phyloP scores from a whole-genome alignment of 1,140 invertebrate genomes.

The Bombus confusus region DNA sequence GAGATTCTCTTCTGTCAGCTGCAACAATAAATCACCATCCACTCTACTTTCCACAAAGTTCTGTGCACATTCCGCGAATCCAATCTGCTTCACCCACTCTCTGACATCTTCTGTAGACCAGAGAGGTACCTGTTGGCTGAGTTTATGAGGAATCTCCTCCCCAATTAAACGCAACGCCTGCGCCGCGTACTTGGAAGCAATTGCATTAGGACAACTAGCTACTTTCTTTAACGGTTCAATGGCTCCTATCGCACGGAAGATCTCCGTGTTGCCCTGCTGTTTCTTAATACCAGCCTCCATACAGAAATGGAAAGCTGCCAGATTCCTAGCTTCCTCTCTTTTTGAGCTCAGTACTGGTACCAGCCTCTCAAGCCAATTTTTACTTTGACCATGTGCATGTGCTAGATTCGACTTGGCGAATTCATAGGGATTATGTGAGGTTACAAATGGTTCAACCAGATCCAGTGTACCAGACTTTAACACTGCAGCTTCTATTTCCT shows the following conservation, averaged over 20 bases:
- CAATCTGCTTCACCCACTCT: constrained; percentile 99
- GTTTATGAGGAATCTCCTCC: constrained; percentile 97
- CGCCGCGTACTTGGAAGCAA: constrained; percentile 98
- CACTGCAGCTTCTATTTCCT: constrained; percentile 98
- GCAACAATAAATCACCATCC: constrained; percentile 98
- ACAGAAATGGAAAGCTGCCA: constrained; percentile 99
- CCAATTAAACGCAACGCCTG: constrained; percentile 97
- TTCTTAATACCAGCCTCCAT: constrained; percentile 99
- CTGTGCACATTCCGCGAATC: constrained; percentile 92
- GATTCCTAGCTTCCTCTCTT: constrained; percentile 96
- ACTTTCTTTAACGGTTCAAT: constrained; percentile 98
- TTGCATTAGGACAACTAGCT: constrained; percentile 98
- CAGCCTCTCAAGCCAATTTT: constrained; percentile 96
- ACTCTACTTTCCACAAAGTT: constrained; percentile 96
- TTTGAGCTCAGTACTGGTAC: constrained; percentile 98
- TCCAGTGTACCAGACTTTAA: constrained; percentile 96
- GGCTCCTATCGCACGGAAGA: constrained; percentile 97
- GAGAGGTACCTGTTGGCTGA: constrained; percentile 98
- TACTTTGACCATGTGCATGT: constrained; percentile 97
- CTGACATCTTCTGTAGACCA: constrained; percentile 98
- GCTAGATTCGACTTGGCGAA: constrained; percentile 96
- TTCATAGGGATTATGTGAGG: constrained; percentile 95
- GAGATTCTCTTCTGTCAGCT: constrained; percentile 96
- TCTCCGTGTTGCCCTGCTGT: constrained; percentile 96
- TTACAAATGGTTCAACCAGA: constrained; percentile 98